A percentile compares a stretch with the other conserved stretches of the same genome.
These are phyloP conservation scores for Amia ocellicauda DNA, from an alignment of 2,113 vertebrate species.

Conservation along the genomic window DNA sequence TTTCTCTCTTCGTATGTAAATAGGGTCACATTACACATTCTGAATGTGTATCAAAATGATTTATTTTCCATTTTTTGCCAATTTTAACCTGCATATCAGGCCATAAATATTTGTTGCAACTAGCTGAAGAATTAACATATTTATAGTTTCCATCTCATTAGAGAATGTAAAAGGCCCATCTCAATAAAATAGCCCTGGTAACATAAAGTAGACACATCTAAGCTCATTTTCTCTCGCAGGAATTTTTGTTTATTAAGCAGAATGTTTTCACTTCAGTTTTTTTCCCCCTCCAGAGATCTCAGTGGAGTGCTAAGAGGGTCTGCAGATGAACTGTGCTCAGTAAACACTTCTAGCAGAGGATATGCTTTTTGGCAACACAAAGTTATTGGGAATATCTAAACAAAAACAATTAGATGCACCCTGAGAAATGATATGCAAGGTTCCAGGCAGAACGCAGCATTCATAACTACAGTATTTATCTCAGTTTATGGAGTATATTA, in stretches of 20 bases:
- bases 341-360: slow-evolving; percentile 5
- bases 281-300: not conserved
- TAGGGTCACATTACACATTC: not conserved
- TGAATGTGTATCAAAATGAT: slow-evolving; percentile 9
- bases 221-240: slow-evolving; percentile 7
- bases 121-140: slow-evolving; percentile 17
- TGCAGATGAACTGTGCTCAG: not conserved
- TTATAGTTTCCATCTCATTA: slow-evolving; percentile 20
- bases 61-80: not conserved
- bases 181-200: not conserved
- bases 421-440: not conserved
- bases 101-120: slow-evolving; percentile 9
- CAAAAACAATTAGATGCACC: not conserved
- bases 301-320: not conserved
- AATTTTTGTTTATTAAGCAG: slow-evolving; percentile 11
- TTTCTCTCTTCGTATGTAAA: not conserved
- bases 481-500: not conserved
- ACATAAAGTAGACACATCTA: slow-evolving; percentile 3
- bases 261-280: not conserved
- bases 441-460: not conserved
- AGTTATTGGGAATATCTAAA: not conserved
- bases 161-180: slow-evolving; percentile 15
- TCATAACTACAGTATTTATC: not conserved
- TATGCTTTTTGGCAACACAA: not conserved
- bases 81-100: slow-evolving; percentile 8